A percentile compares a stretch with the other conserved stretches of the same genome.
Evolutionary conservation across 2,113 vertebrate species (phyloP).

Genomic region (Pluvialis apricaria): DNA sequence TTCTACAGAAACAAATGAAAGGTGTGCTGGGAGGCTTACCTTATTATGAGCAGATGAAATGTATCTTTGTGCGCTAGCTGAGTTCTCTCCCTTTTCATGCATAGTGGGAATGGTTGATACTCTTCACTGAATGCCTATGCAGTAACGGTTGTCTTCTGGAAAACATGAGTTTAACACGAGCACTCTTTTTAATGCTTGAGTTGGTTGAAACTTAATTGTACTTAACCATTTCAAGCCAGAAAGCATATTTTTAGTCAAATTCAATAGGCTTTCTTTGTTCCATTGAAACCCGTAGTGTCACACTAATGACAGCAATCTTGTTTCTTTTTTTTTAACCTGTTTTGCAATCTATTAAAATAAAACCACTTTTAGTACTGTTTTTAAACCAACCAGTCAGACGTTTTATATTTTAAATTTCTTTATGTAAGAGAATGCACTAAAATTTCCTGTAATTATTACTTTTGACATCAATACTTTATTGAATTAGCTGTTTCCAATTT

Average conservation of each 20-base stretch:
- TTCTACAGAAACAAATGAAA: neutral
- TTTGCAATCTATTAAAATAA: conserved; percentile 46
- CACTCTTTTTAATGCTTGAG: neutral
- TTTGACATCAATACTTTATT: conserved; percentile 60
- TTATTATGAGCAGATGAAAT: neutral
- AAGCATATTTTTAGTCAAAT: neutral
- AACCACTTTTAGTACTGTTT: neutral
- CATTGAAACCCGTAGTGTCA: neutral
- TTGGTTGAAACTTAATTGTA: neutral
- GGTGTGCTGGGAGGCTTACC: neutral
- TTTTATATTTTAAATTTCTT: conserved; percentile 57
- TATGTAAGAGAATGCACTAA: conserved; percentile 21
- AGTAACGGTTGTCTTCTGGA: neutral
- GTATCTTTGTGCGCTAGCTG: too few relatives aligned
- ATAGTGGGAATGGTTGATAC: neutral
- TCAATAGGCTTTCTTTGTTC: conserved; percentile 15
- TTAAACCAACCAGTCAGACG: neutral
- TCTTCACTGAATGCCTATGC: neutral
- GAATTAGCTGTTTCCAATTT: conserved; percentile 57
- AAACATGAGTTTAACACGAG: neutral
- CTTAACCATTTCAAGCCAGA: neutral
- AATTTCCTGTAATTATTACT: conserved; percentile 58
- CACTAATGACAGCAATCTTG: neutral
- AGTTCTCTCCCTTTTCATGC: neutral
- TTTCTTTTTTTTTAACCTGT: neutral